Conservation (phyloP, 1,140 invertebrate genomes). For the Charaxes varanes region DNA sequence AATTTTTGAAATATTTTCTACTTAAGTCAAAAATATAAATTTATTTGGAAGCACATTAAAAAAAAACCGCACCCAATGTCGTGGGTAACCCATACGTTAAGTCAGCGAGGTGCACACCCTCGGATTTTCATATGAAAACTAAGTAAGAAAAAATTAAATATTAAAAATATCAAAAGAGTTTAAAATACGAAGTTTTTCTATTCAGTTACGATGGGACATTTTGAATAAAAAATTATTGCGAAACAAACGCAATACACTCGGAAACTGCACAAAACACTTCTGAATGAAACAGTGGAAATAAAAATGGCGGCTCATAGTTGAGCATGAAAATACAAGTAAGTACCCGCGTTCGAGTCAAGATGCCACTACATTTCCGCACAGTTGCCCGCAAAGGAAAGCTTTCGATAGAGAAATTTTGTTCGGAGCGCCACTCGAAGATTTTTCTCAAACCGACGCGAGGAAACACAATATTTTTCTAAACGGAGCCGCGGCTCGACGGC, state of each 20-base stretch:
- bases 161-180: constrained; percentile 24
- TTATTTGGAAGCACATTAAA: too few relatives aligned
- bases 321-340: constrained; percentile 52
- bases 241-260: constrained; percentile 39
- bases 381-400: constrained; percentile 56
- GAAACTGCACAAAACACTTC: constrained; percentile 44
- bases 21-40: too few relatives aligned
- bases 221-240: constrained; percentile 31
- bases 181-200: constrained; percentile 23
- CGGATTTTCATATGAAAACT: constrained; percentile 10
- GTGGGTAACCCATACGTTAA: constrained; percentile 15
- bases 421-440: constrained; percentile 36
- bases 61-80: constrained; percentile 12
- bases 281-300: constrained; percentile 53
- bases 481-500: constrained; percentile 3
- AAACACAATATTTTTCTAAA: constrained; percentile 21
- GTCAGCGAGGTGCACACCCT: constrained; percentile 11
- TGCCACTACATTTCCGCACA: constrained; percentile 50
- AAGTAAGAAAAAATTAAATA: constrained; percentile 16
- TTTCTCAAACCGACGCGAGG: constrained; percentile 26
- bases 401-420: constrained; percentile 56
- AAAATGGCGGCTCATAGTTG: constrained; percentile 56
- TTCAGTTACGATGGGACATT: constrained; percentile 33
- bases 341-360: constrained; percentile 56
- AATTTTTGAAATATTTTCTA: too few relatives aligned